Base-by-base conservation (phyloP, 2,888 invertebrate species). In the Sipha maydis region DNA sequence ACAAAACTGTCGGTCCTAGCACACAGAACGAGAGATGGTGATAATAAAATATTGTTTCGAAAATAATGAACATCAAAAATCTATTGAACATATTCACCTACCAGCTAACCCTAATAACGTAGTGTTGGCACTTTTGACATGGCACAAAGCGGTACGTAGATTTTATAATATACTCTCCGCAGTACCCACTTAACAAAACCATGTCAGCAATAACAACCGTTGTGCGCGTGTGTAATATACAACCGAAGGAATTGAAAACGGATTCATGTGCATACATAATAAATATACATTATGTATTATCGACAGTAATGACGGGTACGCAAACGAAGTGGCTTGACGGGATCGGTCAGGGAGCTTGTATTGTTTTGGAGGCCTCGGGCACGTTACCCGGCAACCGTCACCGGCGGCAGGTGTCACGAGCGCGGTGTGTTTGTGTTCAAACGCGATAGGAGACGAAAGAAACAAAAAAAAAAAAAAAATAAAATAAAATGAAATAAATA, bases 371-470 rank as follows among this genome's bases (percentile, higher is more conserved):
- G 48, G 31, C 38, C 34, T 71, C 41, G 41, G 38, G 76, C 48
- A 75, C 82, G 88, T 88, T 67, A 82, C 88, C 88, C 82, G 67
- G 88, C 88, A 88, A 88, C 88, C 75, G 82, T 19, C 25, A 67
- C 38, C 28, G 71, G 80, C 82, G 41, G 85, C 56, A 34, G 78
- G 61, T 75, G 82, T 9, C 2, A 25, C 5, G 41, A 76, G 21
- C 28, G 38, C 48, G 56, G 34, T 31, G 56, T 79, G 56, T 34
- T 31, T 75, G 38, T 25, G 56, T 14, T 56, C 28, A 38, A 67
- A 69, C 69, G 69, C 4, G 28, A 8, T 28, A 9, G 28, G 1
- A 28, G 11, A 69, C 3, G 11, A 17, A 28, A 69, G n/a, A n/a
- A 67, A 4, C 8, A 67, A 67, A n/a, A n/a, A n/a, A n/a, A n/a